Base-by-base conservation (phyloP, 2,113 vertebrate genomes). In the Triplophysa dalaica region DNA sequence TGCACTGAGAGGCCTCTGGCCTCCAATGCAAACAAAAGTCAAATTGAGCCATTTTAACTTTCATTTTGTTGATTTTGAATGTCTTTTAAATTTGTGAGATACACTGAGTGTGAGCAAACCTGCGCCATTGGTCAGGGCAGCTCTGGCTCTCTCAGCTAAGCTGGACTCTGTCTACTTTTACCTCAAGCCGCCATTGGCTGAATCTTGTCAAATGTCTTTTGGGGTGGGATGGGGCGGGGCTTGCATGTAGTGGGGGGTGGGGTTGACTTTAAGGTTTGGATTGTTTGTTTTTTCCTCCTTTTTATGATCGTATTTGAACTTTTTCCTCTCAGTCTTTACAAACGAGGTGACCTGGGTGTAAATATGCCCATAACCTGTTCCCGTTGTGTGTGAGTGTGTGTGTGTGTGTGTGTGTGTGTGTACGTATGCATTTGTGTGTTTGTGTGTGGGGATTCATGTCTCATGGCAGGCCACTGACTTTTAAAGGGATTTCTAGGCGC, bases 391-490 rank as follows among this genome's bases (percentile, higher is more conserved):
- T 77, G 81, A 81, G 61, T 87, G 70, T 86, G 83, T 86, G 61
- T 86, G n/a, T n/a, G 54, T 19, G n/a, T 56, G 17, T 43, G 68
- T 86, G 83, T 87, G 82, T 87, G 90, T 90, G 89, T 91, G 85
- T 85, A 84, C 88, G 79, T 85, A 75, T 48, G 74, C 29, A 43
- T 76, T 54, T 8, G 29, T 73, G 58, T 21, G 70, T 81, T 84
- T 63, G 52, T 33, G 79, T 75, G 41, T 81, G 70, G 78, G 82
- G 78, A 52, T 70, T 75, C 4, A 65, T 86, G 81, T 91, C 87
- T 91, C 83, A 92, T 92, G 92, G 94, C 94, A 94, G 94, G 94
- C 94, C 94, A 95, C 94, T 95, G 94, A 94, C 94, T 94, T 94
- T 92, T 94, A 92, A 94, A 95, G 89, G 93, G 94, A 95, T 94